Evolutionary conservation across 2,113 vertebrate species (phyloP).

Genomic region (Maccullochella peelii): DNA sequence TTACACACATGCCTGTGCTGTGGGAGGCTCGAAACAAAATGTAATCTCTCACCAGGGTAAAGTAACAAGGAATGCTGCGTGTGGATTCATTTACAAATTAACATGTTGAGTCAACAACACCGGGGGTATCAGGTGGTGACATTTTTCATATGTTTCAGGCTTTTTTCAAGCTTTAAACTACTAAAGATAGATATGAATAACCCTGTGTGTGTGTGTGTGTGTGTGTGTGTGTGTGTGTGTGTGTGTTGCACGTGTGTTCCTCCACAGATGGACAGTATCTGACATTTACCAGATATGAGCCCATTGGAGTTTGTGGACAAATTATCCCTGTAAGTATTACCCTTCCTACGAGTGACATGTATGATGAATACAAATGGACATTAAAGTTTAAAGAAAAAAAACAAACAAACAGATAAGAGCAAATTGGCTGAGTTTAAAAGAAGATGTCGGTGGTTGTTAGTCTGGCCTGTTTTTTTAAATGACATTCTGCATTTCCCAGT

Average conservation of each 20-base stretch:
- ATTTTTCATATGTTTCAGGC: slow-evolving; percentile 52
- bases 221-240: slow-evolving; percentile 65
- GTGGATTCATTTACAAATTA: slow-evolving; percentile 75
- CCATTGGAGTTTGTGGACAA: slow-evolving; percentile 99
- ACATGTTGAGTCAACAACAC: slow-evolving; percentile 70
- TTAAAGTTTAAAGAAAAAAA: slow-evolving; percentile 12
- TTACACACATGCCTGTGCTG: slow-evolving; percentile 68
- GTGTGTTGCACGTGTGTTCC: slow-evolving; percentile 41
- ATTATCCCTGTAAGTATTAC: slow-evolving; percentile 97
- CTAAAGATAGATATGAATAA: slow-evolving; percentile 31
- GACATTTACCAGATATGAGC: slow-evolving; percentile 97
- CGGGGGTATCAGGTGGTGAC: slow-evolving; percentile 57
- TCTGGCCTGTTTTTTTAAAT: slow-evolving; percentile 84
- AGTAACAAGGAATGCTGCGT: slow-evolving; percentile 68
- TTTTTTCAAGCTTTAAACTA: slow-evolving; percentile 41
- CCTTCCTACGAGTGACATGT: slow-evolving; percentile 71
- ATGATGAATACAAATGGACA: slow-evolving; percentile 58
- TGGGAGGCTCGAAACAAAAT: slow-evolving; percentile 55
- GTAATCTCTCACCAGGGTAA: slow-evolving; percentile 73
- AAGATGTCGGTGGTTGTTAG: slow-evolving; percentile 7
- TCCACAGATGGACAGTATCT: slow-evolving; percentile 98
- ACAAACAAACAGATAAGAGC: slow-evolving; percentile 21
- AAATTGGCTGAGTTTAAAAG: slow-evolving; percentile 49
- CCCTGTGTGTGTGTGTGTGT: slow-evolving; percentile 20
- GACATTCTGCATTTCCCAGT: slow-evolving; percentile 86